Evolutionary conservation across 2,888 invertebrate species (phyloP).

Genomic region (Orgyia antiqua): DNA sequence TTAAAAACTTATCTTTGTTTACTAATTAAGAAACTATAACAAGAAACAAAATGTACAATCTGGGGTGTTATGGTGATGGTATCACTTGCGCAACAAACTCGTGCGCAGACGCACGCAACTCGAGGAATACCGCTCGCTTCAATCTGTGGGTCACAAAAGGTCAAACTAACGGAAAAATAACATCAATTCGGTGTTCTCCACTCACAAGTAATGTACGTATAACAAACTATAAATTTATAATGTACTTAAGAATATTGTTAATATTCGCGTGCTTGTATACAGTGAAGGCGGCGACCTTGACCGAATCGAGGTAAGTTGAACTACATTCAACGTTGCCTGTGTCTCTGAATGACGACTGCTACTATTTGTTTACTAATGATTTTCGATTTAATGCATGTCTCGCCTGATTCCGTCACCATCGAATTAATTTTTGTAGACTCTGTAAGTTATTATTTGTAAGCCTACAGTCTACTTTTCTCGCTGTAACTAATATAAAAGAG

Average conservation of each 20-base stretch:
- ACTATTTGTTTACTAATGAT: not conserved
- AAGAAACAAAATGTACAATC: too few relatives aligned
- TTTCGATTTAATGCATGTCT: too few relatives aligned
- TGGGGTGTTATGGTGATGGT: too few relatives aligned
- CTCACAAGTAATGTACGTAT: constrained; percentile 17
- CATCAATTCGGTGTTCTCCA: constrained; percentile 5
- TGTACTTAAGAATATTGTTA: constrained; percentile 13
- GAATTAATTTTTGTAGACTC: too few relatives aligned
- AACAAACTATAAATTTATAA: constrained; percentile 6
- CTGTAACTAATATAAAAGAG: too few relatives aligned
- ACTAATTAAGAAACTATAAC: too few relatives aligned
- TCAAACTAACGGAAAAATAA: constrained; percentile 5
- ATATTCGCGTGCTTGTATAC: constrained; percentile 12
- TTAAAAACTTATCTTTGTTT: too few relatives aligned
- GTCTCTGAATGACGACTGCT: constrained; percentile 5
- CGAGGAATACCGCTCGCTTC: not conserved
- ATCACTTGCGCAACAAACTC: constrained; percentile 1
- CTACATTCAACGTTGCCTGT: too few relatives aligned
- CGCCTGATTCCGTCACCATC: too few relatives aligned
- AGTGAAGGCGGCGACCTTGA: constrained; percentile 37
- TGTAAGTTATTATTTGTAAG: too few relatives aligned
- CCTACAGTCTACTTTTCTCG: too few relatives aligned
- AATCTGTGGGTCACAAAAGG: constrained; percentile 12
- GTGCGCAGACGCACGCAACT: constrained; percentile 4
- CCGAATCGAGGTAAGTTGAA: constrained; percentile 26